Conservation (phyloP, 2,888 invertebrate genomes). For the Harpalus rubripes region DNA sequence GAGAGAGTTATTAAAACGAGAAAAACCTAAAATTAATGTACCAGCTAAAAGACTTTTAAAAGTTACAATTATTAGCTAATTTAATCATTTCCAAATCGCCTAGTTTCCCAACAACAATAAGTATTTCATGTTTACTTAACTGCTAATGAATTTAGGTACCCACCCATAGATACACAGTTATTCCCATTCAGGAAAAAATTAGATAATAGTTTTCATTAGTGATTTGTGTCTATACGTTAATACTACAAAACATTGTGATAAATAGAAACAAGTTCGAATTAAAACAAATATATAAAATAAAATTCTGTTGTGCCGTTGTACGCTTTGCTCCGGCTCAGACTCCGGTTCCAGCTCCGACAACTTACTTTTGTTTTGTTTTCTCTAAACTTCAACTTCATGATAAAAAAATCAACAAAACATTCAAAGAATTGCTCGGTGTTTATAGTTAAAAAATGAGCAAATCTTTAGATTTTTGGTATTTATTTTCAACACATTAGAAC, state of each 20-base stretch:
- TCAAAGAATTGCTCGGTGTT: constrained; percentile 19
- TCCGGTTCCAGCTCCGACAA: neutral
- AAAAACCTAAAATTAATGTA: constrained; percentile 48
- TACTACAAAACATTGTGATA: neutral
- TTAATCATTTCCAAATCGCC: constrained; percentile 33
- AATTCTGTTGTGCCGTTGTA: constrained; percentile 11
- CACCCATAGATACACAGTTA: too few relatives aligned
- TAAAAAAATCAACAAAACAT: constrained; percentile 29
- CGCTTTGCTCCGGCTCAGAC: neutral
- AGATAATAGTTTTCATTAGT: constrained; percentile 14
- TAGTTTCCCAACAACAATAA: constrained; percentile 11
- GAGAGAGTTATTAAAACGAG: constrained; percentile 43
- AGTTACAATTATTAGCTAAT: constrained; percentile 43
- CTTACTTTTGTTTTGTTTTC: constrained; percentile 12
- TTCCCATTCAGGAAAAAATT: constrained; percentile 10
- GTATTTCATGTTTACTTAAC: neutral
- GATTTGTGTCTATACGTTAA: too few relatives aligned
- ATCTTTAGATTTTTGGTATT: constrained; percentile 25
- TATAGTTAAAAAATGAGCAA: constrained; percentile 18
- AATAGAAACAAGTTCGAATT: constrained; percentile 13
- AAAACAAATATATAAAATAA: constrained; percentile 33
- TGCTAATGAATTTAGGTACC: neutral
- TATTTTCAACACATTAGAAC: constrained; percentile 24
- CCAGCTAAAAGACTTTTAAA: constrained; percentile 49
- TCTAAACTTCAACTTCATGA: constrained; percentile 22